Conservation (phyloP, 37 sponge, comb jelly and placozoan species). For the Geodia barretti region DNA sequence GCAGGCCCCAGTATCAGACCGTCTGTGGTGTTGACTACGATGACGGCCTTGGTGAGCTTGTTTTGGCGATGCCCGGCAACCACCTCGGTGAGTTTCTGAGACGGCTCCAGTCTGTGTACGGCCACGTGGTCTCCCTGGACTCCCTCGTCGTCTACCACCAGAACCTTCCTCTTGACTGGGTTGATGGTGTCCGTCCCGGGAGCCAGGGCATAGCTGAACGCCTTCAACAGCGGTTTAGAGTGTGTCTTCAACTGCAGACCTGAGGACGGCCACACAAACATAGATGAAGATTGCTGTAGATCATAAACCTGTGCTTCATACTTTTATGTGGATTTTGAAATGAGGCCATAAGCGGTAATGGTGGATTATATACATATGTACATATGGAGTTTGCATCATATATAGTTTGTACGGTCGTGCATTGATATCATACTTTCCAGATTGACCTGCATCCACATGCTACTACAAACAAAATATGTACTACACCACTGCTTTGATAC, state of each 20-base stretch:
- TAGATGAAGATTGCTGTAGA: too few relatives aligned
- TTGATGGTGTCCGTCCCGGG: constrained; percentile 14
- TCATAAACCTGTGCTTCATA: too few relatives aligned
- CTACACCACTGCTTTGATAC: too few relatives aligned
- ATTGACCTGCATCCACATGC: too few relatives aligned
- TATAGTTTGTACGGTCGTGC: too few relatives aligned
- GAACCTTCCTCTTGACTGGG: constrained; percentile 48
- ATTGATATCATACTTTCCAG: too few relatives aligned
- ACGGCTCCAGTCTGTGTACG: constrained; percentile 31
- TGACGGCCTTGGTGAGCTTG: constrained; percentile 25
- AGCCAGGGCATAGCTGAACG: constrained; percentile 39
- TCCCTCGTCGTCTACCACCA: constrained; percentile 18
- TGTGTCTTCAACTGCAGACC: constrained; percentile 43
- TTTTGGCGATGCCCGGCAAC: constrained; percentile 5
- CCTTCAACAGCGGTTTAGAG: not conserved
- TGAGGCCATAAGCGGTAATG: too few relatives aligned
- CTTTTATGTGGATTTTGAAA: too few relatives aligned
- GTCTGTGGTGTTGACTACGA: constrained; percentile 53
- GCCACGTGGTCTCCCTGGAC: constrained; percentile 36
- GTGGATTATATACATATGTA: too few relatives aligned
- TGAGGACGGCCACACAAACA: not conserved
- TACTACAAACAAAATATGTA: too few relatives aligned
- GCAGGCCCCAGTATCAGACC: constrained; percentile 9
- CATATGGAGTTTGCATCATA: too few relatives aligned
- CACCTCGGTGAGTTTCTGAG: constrained; percentile 21